These are phyloP conservation scores for Vanacampus margaritifer DNA, from an alignment of 2,113 vertebrate species.

Conservation along the genomic window DNA sequence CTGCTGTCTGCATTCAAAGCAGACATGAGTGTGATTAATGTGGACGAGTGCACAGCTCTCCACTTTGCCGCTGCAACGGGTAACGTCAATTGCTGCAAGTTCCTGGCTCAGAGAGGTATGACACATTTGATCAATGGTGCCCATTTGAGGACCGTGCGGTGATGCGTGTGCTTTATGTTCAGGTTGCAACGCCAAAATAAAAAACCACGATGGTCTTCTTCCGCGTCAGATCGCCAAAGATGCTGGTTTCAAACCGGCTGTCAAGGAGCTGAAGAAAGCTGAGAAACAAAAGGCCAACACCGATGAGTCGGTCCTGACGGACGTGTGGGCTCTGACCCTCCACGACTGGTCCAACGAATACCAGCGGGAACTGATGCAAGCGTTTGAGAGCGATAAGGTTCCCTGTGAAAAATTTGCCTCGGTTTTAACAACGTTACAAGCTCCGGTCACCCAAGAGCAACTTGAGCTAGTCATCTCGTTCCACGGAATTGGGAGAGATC, in stretches of 20 bases:
- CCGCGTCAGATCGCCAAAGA: slow-evolving; percentile 80
- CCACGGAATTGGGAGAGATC: slow-evolving; percentile 64
- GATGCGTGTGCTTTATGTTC: slow-evolving; percentile 20
- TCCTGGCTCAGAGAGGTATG: slow-evolving; percentile 91
- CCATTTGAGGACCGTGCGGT: too few relatives aligned
- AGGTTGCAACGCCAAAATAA: slow-evolving; percentile 89
- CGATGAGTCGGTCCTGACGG: slow-evolving; percentile 48
- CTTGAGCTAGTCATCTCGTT: slow-evolving; percentile 62
- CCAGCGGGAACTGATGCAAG: slow-evolving; percentile 65
- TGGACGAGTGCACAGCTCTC: slow-evolving; percentile 81
- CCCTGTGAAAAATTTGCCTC: slow-evolving; percentile 70
- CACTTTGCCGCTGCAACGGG: slow-evolving; percentile 85
- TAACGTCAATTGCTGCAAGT: slow-evolving; percentile 84
- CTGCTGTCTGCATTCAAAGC: slow-evolving; percentile 77
- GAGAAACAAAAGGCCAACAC: slow-evolving; percentile 71
- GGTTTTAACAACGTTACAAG: slow-evolving; percentile 65
- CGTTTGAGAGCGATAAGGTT: slow-evolving; percentile 54
- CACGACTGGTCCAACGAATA: slow-evolving; percentile 87
- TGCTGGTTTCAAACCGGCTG: slow-evolving; percentile 75
- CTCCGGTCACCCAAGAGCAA: slow-evolving; percentile 56
- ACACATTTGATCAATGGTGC: not conserved
- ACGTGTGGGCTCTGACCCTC: slow-evolving; percentile 78
- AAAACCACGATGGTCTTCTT: slow-evolving; percentile 74
- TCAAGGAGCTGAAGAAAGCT: slow-evolving; percentile 74
- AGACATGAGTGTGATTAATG: slow-evolving; percentile 76